Evolutionary conservation across 2,113 vertebrate genomes (phyloP), one percentile per base, ranked within the genome.

Genomic region (Echinops telfairi): DNA sequence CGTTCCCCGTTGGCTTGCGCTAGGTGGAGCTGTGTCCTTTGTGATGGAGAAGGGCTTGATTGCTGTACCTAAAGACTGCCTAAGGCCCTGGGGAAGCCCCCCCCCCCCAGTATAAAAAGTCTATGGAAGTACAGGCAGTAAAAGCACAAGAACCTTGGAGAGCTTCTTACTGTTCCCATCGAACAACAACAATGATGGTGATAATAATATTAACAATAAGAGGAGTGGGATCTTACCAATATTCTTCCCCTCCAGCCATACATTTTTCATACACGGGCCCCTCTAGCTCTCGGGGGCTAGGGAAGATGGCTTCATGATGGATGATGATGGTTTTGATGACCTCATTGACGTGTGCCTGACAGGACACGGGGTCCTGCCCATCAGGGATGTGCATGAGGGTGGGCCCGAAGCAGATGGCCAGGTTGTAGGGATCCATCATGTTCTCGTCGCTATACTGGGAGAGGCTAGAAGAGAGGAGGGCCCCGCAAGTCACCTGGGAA

Each of bases 351-450:
- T 99, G 99, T 43, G 99, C 99, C 97, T 99, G 99, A 97, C 99
- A 99, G 96, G 99, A 98, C 95, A 99, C 99, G 0, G 99, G 99
- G 97, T 99, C 99, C 97, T 99, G 99, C 43, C 99, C 99, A 0
- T 99, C 99, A 0, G 99, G 99, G 89, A 99, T 99, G 91, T 99
- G 99, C 99, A 99, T 99, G 97, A 99, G 97, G 0, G 99, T 99
- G 95, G 99, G 99, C 85, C 99, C 99, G 9, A 99, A 99, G 98
- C 99, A 99, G 98, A 99, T 99, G 94, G 99, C 99, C 95, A 99
- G 96, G 98, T 99, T 99, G 98, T 99, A 99, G 95, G 99, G 98
- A 95, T 99, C 99, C 99, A 99, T 99, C 99, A 99, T 99, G 98
- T 99, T 99, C 97, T 99, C 99, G 84, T 99, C 99, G 0, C 99